These are phyloP conservation scores for Myotis brandtii DNA, from an alignment of 2,113 vertebrate species.

Conservation along the genomic window DNA sequence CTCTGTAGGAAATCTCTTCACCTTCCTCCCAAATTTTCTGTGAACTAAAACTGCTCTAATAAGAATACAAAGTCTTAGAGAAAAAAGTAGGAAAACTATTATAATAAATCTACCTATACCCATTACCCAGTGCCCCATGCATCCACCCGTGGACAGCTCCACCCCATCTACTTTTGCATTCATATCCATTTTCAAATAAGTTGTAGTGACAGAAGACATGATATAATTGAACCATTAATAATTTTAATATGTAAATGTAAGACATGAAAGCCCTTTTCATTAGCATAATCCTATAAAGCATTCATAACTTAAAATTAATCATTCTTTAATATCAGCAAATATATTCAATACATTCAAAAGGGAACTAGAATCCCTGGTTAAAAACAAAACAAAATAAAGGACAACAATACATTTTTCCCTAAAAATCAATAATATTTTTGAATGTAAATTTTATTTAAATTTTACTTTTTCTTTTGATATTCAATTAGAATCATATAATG, in stretches of 20 bases:
- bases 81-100: neutral
- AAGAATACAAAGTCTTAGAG: neutral
- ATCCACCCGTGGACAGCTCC: neutral
- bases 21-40: neutral
- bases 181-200: neutral
- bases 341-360: neutral
- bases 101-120: neutral
- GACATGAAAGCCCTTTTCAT: neutral
- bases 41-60: neutral
- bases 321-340: neutral
- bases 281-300: neutral
- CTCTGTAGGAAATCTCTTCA: neutral
- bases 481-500: neutral
- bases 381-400: neutral
- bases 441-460: neutral
- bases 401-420: neutral
- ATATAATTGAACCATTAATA: neutral
- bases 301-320: neutral
- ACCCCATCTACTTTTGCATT: neutral
- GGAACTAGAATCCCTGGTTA: neutral
- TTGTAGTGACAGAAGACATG: neutral
- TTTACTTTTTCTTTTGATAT: neutral
- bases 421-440: neutral
- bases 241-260: neutral
- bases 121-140: neutral